Base-by-base conservation (phyloP, 92 coral and sea anemone species). In the Umimayanthus kanabou region DNA sequence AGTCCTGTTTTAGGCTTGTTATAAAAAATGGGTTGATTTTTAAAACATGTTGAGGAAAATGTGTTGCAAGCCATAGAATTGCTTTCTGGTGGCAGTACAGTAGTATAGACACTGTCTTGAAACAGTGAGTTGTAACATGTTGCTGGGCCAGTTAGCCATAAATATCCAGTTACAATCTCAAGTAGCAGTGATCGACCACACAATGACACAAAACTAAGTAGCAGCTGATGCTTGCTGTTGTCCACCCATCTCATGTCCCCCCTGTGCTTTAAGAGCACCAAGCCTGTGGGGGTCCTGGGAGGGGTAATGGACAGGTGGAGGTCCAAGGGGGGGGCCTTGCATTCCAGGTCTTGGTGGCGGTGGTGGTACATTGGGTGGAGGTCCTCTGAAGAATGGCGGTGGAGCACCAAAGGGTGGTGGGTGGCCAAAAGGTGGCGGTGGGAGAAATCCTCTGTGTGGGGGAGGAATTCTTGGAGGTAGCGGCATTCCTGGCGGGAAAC, bases 261-360 rank as follows among this genome's bases (percentile, higher is more conserved):
- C 94, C 73, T 94, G 93, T 37, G 93, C 96, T 47, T 96, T 96
- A 7, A 91, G 93, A 39, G 99, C 95, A 29, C 99, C 99, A 87
- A 97, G 84, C 53, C 99, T 93, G 72, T 97, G 99, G 73, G 99
- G 99, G 78, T 97, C 99, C 84, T 97, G 99, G 0, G 99, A 97
- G 42, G 99, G 99, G 80, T 97, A 97, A 84, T 97, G 99, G 55
- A 97, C 95, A 15, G 98, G 94, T 42, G 95, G 96, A 5, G 98
- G 98, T 25, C 98, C 94, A 78, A 93, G 96, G 57, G 98, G 93
- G n/a, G 93, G 95, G 29, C 92, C 94, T 15, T 94, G 96, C 93
- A 94, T 90, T 14, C 85, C 84, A 47, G 84, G 94, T 39, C 93
- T 85, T 39, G 90, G 83, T 39, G 98, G 98, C 29, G 98, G 98